Evolutionary conservation across 37 sponge, comb jelly and placozoan species (phyloP), one percentile per base, ranked within the genome.

Genomic region (Haliclona indistincta): DNA sequence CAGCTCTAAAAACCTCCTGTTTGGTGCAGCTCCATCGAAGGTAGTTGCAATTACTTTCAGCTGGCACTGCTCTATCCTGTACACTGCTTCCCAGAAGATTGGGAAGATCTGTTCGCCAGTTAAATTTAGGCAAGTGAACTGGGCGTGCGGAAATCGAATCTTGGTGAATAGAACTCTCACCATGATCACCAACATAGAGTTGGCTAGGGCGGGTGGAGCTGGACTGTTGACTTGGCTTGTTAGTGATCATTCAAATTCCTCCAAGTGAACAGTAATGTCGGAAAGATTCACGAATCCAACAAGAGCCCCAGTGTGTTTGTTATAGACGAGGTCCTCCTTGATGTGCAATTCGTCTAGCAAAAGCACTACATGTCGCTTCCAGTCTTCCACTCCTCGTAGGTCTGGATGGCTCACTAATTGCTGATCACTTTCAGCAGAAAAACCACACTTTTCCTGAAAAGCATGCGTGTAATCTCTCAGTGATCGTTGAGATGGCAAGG

Each of bases 321-420:
- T 38, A 53, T 52, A 70, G 7, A 70, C 72, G 8, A 70, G 22
- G 25, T 20, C 67, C 40, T 77, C 77, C 62, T 29, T 41, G 7
- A 73, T 11, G 26, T 77, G 63, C 66, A 77, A 49, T 44, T 77
- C 78, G 56, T 77, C 78, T 17, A 77, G 6, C 2, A 10, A 1
- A 4, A 77, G 2, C 38, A 11, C 68, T 2, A 77, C 66, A 53
- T 52, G 43, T 23, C 43, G 44, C 30, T 51, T 4, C 4, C 13
- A 29, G 0, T 66, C 69, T 40, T 26, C 33, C 1, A 54, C 1
- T 2, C 51, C 38, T 37, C 1, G 4, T 1, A 52, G 13, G 28
- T 78, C 34, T 26, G 56, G 39, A 32, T 66, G 41, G 20, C 39
- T 37, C 43, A 66, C 20, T 2, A 66, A 39, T 13, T 78, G 56